phyloP scores from a whole-genome alignment of 2,113 vertebrate genomes.

The Caretta caretta region DNA sequence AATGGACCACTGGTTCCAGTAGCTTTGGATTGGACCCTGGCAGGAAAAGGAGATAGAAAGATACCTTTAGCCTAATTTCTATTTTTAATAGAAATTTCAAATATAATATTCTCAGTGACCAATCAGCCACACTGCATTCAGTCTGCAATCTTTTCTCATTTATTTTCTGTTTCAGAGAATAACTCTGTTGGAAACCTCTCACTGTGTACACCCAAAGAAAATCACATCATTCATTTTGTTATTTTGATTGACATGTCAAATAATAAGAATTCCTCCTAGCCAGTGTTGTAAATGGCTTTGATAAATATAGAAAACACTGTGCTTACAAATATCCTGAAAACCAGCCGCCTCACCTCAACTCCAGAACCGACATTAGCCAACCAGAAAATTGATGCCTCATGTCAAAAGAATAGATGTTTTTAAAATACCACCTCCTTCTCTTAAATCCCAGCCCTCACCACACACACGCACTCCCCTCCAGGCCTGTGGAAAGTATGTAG shows the following conservation, averaged over 20 bases:
- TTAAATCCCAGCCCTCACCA: fast-evolving
- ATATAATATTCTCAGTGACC: not conserved
- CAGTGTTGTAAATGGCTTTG: not conserved
- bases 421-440: not conserved
- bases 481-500: not conserved
- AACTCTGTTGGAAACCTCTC: constrained; percentile 43
- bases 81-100: not conserved
- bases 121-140: too few relatives aligned
- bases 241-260: too few relatives aligned
- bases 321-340: not conserved
- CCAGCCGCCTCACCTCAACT: not conserved
- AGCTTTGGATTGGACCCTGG: not conserved
- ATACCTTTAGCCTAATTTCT: not conserved
- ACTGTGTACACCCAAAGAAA: constrained; percentile 28
- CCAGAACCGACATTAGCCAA: not conserved
- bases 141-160: not conserved
- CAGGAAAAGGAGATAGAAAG: not conserved
- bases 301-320: constrained; percentile 31
- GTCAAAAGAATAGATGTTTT: not conserved
- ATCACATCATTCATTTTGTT: not conserved
- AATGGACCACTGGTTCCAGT: not conserved
- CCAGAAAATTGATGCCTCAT: not conserved
- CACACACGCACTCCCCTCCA: fast-evolving
- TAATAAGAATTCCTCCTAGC: not conserved
- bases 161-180: constrained; percentile 50